phyloP scores from a whole-genome alignment of 1,140 invertebrate genomes.

The Zaprionus inermis region DNA sequence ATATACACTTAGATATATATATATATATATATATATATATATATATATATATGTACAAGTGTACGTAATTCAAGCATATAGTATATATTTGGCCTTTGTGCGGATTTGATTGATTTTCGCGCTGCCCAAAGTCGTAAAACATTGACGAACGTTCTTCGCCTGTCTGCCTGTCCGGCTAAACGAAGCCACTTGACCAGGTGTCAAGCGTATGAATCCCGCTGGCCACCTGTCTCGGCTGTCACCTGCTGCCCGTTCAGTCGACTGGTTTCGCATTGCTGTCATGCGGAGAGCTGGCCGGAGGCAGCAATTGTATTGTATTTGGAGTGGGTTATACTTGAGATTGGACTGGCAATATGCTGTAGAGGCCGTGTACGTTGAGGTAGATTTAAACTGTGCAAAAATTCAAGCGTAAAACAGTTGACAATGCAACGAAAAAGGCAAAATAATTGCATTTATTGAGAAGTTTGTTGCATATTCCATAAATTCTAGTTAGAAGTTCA shows the following conservation, averaged over 20 bases:
- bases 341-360: background rate
- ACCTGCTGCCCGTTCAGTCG: background rate
- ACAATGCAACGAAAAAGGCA: no score
- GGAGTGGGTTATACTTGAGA: background rate
- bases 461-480: no score
- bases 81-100: background rate
- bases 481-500: no score
- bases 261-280: conserved; percentile 1
- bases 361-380: background rate
- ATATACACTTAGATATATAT: no score
- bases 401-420: no score
- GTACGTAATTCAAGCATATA: background rate
- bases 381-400: background rate
- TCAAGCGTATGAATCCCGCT: background rate
- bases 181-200: conserved; percentile 19
- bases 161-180: background rate
- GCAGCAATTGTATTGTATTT: background rate
- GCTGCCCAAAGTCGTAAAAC: conserved; percentile 9
- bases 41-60: background rate
- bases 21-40: background rate
- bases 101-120: conserved; percentile 28
- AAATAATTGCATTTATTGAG: no score
- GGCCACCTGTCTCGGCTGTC: no score
- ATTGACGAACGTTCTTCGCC: background rate
- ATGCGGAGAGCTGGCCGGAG: background rate